A percentile compares a stretch with the other conserved stretches of the same genome.
Conservation (phyloP, 2,113 vertebrate species). For the Poeciliopsis occidentalis region DNA sequence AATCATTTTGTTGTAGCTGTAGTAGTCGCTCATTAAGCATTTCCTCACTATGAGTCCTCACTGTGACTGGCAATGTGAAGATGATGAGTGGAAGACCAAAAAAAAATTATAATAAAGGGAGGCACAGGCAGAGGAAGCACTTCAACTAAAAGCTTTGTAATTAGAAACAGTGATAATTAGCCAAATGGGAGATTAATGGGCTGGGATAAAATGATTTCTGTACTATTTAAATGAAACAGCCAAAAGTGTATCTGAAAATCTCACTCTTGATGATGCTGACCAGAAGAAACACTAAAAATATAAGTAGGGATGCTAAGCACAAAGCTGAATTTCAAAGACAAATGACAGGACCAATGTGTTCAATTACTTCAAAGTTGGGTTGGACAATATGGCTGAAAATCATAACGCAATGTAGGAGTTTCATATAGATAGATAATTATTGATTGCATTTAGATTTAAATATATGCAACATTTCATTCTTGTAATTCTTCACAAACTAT, state of each 20-base stretch:
- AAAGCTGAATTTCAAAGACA: conserved; percentile 1
- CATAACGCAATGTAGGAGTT: no score
- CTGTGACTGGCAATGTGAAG: conserved; percentile 10
- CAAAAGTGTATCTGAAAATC: conserved; percentile 39
- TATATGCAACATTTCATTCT: no score
- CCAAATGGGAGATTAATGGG: conserved; percentile 67
- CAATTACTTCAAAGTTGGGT: conserved; percentile 15
- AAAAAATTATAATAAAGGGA: conserved; percentile 11
- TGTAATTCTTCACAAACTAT: no score
- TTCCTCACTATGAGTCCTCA: conserved; percentile 16
- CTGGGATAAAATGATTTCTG: conserved; percentile 57
- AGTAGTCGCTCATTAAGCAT: conserved; percentile 34
- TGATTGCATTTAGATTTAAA: no score
- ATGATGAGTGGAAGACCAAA: not conserved
- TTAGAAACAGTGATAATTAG: conserved; percentile 71
- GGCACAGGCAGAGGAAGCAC: conserved; percentile 41
- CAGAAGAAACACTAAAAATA: conserved; percentile 49
- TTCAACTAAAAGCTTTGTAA: conserved; percentile 61
- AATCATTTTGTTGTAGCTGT: conserved; percentile 24
- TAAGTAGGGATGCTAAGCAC: conserved; percentile 1
- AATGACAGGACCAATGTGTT: conserved; percentile 20
- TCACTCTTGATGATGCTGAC: conserved; percentile 12
- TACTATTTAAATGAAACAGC: conserved; percentile 57
- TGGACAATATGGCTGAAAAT: no score
- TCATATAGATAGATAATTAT: no score